Evolutionary conservation across 2,888 invertebrate genomes (phyloP), one percentile per base, ranked within the genome.

Genomic region (Drosophila buzzatii): DNA sequence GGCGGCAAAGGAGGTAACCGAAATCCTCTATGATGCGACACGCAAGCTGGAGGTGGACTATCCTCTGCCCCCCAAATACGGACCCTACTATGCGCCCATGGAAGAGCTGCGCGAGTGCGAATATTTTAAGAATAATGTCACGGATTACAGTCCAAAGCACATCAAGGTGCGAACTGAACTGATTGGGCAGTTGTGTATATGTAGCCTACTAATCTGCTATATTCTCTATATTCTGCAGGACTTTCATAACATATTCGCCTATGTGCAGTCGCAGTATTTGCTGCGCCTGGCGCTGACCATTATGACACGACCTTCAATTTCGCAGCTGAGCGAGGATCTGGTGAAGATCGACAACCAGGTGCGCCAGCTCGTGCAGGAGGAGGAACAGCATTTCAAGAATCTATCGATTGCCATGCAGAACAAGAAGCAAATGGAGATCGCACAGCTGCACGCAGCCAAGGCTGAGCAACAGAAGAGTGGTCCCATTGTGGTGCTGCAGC

Each of bases 231-330:
- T 27, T 16, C 70, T 70, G 9, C 73, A 93, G 93, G 92, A 92
- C 62, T 93, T 93, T 63, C 92, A 93, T 79, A 93, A 93, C 67
- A 93, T 93, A 35, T 93, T 93, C 62, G 92, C 93, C 23, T 93
- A 93, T 69, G 92, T 93, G 44, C 93, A 93, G 77, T 93, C 93
- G 9, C 93, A 93, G 76, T 93, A 92, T 70, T 73, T 93, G 35
- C 69, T 92, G 7, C 92, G 93, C 4, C 77, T 93, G 70, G 92
- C 92, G n/a, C 79, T 93, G 3, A 91, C 91, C 9, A 85, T 92
- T 20, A 89, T 89, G 55, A 92, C 92, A 9, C 83, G 89, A 20
- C 91, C 92, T 4, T 91, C 92, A 8, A 81, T 92, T n/a, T 90
- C 89, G 16, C 78, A 81, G 39, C 74, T 93, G 0, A 90, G 85